These are phyloP conservation scores for Alouatta caraya DNA, from an alignment of 2,797 vertebrate genomes.

Conservation along the genomic window DNA sequence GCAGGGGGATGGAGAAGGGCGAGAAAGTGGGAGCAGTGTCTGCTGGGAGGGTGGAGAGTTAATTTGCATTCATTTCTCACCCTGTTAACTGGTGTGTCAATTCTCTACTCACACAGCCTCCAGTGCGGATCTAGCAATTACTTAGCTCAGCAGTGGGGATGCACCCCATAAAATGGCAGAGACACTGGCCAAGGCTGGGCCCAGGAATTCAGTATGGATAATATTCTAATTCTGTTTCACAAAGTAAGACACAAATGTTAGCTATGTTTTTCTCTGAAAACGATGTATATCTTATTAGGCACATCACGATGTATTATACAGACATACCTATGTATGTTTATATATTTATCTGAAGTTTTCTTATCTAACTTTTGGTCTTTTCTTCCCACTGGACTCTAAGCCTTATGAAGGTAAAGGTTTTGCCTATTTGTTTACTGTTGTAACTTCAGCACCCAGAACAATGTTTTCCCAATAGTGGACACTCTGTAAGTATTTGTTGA, in stretches of 20 bases:
- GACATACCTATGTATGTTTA: background rate
- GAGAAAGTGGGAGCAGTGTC: background rate
- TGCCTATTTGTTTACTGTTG: background rate
- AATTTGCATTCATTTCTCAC: slow-evolving; percentile 48
- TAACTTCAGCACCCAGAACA: background rate
- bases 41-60: slow-evolving; percentile 13
- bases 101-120: background rate
- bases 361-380: background rate
- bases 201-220: background rate
- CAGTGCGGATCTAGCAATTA: background rate
- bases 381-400: background rate
- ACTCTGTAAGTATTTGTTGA: background rate
- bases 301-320: background rate
- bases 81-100: background rate
- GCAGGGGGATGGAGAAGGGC: background rate
- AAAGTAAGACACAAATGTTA: background rate
- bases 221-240: background rate
- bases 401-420: background rate
- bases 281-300: background rate
- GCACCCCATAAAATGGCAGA: background rate
- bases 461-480: background rate
- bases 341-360: background rate
- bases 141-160: background rate
- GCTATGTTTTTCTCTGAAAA: background rate
- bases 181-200: background rate